Evolutionary conservation across 1,140 invertebrate species (phyloP).

Genomic region (Brachionus rotundiformis): DNA sequence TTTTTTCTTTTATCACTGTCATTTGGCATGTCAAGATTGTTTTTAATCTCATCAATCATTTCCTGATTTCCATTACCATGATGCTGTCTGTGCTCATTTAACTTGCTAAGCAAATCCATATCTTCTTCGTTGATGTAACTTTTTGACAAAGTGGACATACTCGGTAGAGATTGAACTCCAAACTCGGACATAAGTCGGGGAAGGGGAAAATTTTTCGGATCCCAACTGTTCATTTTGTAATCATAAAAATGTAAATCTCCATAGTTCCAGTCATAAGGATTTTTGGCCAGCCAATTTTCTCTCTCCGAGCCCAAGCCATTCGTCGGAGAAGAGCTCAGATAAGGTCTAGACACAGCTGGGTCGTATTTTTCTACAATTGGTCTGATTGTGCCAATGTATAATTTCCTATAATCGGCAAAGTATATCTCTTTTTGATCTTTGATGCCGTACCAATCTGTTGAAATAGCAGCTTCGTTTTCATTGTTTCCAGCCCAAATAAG

Average conservation of each 20-base stretch:
- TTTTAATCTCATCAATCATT: constrained; percentile 54
- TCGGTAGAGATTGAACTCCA: constrained; percentile 85
- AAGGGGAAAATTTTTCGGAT: constrained; percentile 73
- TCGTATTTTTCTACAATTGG: constrained; percentile 70
- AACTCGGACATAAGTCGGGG: constrained; percentile 91
- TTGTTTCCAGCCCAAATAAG: constrained; percentile 90
- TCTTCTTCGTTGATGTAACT: constrained; percentile 66
- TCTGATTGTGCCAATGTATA: constrained; percentile 80
- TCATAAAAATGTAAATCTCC: constrained; percentile 95
- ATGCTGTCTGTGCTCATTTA: constrained; percentile 79
- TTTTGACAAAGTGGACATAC: constrained; percentile 68
- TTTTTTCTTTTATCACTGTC: background rate
- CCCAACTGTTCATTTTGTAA: constrained; percentile 79
- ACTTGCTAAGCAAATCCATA: constrained; percentile 68
- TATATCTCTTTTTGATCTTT: constrained; percentile 56
- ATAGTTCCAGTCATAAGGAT: constrained; percentile 77
- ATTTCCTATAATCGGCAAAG: constrained; percentile 77
- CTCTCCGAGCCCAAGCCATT: constrained; percentile 76
- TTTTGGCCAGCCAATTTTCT: constrained; percentile 74
- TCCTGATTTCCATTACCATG: constrained; percentile 71
- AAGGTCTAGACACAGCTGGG: constrained; percentile 67
- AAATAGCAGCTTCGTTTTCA: constrained; percentile 89
- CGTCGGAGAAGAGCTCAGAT: constrained; percentile 83
- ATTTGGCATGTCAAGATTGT: constrained; percentile 54
- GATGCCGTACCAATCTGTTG: constrained; percentile 73